Evolutionary conservation across 2,113 vertebrate species (phyloP).

Genomic region (Chrysemys picta): DNA sequence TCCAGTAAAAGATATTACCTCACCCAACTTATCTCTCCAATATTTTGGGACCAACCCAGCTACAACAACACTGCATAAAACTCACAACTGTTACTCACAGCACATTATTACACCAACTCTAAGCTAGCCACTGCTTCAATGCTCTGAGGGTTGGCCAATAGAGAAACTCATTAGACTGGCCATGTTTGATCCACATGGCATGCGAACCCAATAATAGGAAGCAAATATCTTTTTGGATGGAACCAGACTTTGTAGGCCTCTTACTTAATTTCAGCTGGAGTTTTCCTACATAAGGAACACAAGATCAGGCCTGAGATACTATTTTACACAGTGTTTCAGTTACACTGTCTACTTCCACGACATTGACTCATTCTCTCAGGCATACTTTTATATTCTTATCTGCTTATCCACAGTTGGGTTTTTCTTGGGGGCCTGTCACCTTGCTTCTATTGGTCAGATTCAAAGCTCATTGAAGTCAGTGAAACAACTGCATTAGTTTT

Average conservation of each 20-base stretch:
- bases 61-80: background rate
- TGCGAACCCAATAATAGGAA: background rate
- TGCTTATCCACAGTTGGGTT: background rate
- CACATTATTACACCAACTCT: background rate
- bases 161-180: background rate
- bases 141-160: too few species aligned
- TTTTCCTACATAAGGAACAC: accelerated
- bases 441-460: background rate
- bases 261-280: background rate
- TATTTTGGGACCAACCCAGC: background rate
- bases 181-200: background rate
- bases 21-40: background rate
- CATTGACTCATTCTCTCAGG: background rate
- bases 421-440: background rate
- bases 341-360: background rate
- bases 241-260: background rate
- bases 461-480: background rate
- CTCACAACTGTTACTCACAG: background rate
- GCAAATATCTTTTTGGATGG: background rate
- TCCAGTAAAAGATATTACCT: background rate
- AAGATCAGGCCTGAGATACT: background rate
- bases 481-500: background rate
- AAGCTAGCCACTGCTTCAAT: background rate
- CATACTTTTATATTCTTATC: background rate
- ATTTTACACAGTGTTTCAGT: background rate